Base-by-base conservation (phyloP, 2,888 invertebrate species). In the Cheilosia vernalis region DNA sequence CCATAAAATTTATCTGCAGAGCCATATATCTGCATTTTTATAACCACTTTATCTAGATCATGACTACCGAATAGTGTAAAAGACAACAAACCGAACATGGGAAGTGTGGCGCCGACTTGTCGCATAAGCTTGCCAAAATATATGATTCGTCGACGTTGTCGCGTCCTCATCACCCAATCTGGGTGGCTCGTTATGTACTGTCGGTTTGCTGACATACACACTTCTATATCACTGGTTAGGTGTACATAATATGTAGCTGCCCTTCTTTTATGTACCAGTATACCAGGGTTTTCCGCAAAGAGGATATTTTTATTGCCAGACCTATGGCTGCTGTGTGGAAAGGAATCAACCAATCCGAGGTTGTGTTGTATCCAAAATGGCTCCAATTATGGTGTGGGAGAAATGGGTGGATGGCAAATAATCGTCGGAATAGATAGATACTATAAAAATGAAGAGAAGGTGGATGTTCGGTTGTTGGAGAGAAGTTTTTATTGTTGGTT, bases 71-170 rank as follows among this genome's bases (percentile, higher is more conserved):
- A 85, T 72, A 77, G 85, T 72, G 66, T 66, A 61, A 56, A 76
- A 55, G 72, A 81, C 81, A 81, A 85, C 76, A 85, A 44, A 85
- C 85, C 72, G 66, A 89, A 88, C 91, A 90, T 91, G 91, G 87
- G 90, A 90, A 90, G 90, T 89, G 88, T 89, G 91, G 91, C 91
- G 91, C 91, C 91, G 88, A 88, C 87, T 87, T 88, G 91, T 88
- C 91, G 91, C 87, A 88, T 88, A 90, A 89, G 89, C 89, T 91
- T 90, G 89, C 87, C 89, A 90, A 91, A 85, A 85, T 85, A 67
- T 77, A 85, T 77, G 85, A 81, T 85, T 85, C 81, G 85, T 77
- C 58, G 72, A 66, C 51, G 72, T 72, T 17, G 66, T 60, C 37
- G 49, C 63, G 49, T 44, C 44, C 67, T 58, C 64, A 3, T 76